phyloP scores from a whole-genome alignment of 1,140 invertebrate species.

The Battus philenor region DNA sequence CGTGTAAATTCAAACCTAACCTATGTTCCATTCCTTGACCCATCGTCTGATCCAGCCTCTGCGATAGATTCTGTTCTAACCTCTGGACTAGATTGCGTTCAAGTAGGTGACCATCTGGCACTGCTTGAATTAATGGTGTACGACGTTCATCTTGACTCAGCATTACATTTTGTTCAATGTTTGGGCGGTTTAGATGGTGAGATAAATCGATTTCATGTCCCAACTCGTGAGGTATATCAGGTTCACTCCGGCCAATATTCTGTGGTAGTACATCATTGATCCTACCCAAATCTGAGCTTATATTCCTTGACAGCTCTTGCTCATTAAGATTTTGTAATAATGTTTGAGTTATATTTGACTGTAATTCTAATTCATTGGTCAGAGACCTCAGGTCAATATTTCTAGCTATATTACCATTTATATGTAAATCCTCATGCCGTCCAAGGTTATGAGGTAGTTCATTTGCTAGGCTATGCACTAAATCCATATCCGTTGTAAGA shows the following conservation, averaged over 20 bases:
- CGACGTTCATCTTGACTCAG: conserved; percentile 33
- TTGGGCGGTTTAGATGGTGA: conserved; percentile 38
- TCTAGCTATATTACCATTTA: conserved; percentile 35
- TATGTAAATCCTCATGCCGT: conserved; percentile 37
- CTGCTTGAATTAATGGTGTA: conserved; percentile 29
- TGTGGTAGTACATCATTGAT: conserved; percentile 39
- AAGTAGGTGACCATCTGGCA: conserved; percentile 33
- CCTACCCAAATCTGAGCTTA: conserved; percentile 30
- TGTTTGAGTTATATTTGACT: conserved; percentile 35
- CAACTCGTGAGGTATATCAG: conserved; percentile 39
- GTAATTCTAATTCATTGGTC: conserved; percentile 49
- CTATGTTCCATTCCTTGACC: conserved; percentile 33
- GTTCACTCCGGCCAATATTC: conserved; percentile 18
- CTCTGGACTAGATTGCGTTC: conserved; percentile 41
- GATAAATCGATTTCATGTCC: conserved; percentile 44
- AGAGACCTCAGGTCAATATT: conserved; percentile 43
- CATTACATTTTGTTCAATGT: conserved; percentile 36
- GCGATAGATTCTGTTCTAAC: conserved; percentile 32
- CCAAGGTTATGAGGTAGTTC: conserved; percentile 40
- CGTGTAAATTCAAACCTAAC: conserved; percentile 28
- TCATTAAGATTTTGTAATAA: conserved; percentile 44
- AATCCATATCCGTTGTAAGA: conserved; percentile 34
- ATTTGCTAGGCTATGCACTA: conserved; percentile 30
- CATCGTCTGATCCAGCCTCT: conserved; percentile 34
- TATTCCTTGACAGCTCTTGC: conserved; percentile 28